A percentile compares a stretch with the other conserved stretches of the same genome.
These are phyloP conservation scores for Cottoperca gobio DNA, from an alignment of 2,797 vertebrate species.

Conservation along the genomic window DNA sequence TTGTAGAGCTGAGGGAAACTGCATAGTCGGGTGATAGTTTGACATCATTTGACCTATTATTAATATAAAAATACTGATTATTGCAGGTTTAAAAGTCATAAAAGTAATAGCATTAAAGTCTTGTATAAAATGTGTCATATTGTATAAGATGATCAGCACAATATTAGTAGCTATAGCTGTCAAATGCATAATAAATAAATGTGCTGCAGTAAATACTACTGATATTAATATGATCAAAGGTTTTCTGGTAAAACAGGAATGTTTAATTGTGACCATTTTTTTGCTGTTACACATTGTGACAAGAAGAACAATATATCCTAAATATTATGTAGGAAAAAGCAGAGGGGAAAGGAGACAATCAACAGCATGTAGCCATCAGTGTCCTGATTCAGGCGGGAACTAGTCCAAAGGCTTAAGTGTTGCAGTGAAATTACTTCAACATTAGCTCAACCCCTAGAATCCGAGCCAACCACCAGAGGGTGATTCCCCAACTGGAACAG, in stretches of 20 bases:
- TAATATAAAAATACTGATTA: neutral
- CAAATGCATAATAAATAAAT: neutral
- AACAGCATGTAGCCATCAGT: constrained; percentile 32
- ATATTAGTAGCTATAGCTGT: neutral
- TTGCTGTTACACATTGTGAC: neutral
- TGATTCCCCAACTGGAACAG: constrained; percentile 68
- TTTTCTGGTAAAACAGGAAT: neutral
- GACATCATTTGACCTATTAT: neutral
- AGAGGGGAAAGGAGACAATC: constrained; percentile 1
- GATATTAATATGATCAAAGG: neutral
- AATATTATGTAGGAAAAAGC: constrained; percentile 6
- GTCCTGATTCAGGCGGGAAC: constrained; percentile 37
- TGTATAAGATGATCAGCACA: too few species aligned
- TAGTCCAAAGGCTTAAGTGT: constrained; percentile 47
- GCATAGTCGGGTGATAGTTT: neutral
- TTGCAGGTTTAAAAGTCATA: neutral
- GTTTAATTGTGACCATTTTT: neutral
- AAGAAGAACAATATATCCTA: neutral
- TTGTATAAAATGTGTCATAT: neutral
- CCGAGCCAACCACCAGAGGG: constrained; percentile 68
- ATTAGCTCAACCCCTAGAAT: constrained; percentile 65
- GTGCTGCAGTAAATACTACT: neutral
- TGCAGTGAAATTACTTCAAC: constrained; percentile 75
- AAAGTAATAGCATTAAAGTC: neutral
- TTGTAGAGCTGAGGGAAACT: neutral